Evolutionary conservation across 64 coral and sea anemone genomes (phyloP).

Genomic region (Cladopsammia gracilis): DNA sequence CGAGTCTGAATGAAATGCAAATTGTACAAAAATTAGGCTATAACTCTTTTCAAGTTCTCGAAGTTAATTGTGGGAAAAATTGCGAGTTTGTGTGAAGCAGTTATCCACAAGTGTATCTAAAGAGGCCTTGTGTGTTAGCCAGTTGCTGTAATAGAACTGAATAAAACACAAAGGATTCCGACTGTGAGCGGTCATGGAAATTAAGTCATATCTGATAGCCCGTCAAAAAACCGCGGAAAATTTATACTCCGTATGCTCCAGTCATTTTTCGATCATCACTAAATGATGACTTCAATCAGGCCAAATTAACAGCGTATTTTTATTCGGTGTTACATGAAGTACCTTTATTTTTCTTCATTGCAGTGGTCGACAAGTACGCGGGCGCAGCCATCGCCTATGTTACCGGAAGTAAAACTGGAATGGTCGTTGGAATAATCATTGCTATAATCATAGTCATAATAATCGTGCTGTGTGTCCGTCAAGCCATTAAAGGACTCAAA

Average conservation of each 20-base stretch:
- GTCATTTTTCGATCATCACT: background rate
- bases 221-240: background rate
- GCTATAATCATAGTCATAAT: constrained; percentile 62
- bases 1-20: no score
- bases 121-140: background rate
- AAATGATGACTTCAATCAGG: no score
- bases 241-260: background rate
- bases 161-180: background rate
- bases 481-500: constrained; percentile 51
- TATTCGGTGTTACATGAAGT: no score
- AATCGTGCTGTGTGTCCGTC: constrained; percentile 50
- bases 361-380: constrained; percentile 48
- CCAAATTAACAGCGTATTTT: no score
- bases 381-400: constrained; percentile 49
- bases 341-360: background rate
- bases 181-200: background rate
- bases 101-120: background rate
- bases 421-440: constrained; percentile 67
- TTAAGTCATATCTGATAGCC: background rate
- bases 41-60: no score
- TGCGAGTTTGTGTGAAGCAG: background rate
- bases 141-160: background rate
- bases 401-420: constrained; percentile 64
- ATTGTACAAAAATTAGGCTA: no score
- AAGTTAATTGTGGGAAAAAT: no score